These are phyloP conservation scores for Dryomyza anilis DNA, from an alignment of 2,888 invertebrate species.

Conservation along the genomic window DNA sequence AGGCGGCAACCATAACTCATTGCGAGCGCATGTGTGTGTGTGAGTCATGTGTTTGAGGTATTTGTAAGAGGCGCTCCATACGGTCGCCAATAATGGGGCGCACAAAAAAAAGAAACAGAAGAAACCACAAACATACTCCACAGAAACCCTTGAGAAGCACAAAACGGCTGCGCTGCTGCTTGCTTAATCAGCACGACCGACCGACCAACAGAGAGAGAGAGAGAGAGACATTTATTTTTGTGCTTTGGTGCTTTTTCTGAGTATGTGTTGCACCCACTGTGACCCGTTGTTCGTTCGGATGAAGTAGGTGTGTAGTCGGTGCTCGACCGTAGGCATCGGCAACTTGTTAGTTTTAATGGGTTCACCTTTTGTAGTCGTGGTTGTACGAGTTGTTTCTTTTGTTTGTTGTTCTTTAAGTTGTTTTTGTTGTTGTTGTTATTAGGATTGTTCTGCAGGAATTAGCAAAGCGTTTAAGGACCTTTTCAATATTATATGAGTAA, in stretches of 20 bases:
- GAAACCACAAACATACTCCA: background rate
- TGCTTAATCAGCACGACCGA: background rate
- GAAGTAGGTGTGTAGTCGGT: no score
- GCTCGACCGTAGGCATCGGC: conserved; percentile 21
- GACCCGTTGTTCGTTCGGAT: no score
- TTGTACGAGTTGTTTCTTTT: background rate
- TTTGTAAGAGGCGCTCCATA: background rate
- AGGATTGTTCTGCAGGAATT: conserved; percentile 25
- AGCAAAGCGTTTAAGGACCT: conserved; percentile 28
- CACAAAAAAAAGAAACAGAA: background rate
- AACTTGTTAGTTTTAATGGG: conserved; percentile 22
- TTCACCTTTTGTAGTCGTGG: background rate
- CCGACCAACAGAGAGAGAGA: background rate
- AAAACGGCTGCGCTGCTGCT: no score
- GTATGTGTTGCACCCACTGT: no score
- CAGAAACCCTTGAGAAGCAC: no score
- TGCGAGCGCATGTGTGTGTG: background rate
- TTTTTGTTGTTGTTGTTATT: conserved; percentile 8
- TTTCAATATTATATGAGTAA: conserved; percentile 31
- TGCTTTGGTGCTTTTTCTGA: no score
- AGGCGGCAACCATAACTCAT: conserved; percentile 1
- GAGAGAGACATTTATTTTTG: background rate
- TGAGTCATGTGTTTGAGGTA: background rate
- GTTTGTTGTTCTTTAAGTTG: background rate
- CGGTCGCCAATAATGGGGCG: background rate